Base-by-base conservation (phyloP, 2,888 invertebrate species). In the Gandaritis pyraliata region DNA sequence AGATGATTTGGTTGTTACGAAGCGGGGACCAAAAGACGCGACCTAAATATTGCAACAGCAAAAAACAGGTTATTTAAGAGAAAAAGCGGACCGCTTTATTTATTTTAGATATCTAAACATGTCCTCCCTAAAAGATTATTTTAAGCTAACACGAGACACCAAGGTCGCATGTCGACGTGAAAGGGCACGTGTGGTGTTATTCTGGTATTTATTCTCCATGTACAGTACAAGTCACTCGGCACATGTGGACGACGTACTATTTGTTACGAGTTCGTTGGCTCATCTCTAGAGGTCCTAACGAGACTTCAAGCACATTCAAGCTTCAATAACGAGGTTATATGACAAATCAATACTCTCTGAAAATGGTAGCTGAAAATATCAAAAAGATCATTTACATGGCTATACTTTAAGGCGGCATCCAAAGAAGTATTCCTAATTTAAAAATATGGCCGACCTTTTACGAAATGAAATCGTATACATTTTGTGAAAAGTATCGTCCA, bases 281-380 rank as follows among this genome's bases (percentile, higher is more conserved):
- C 48, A 30, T 41, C 58, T 57, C 29, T 43, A 41, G 47, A 46
- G 58, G 33, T 55, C 58, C 50, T 62, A 58, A 62, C 62, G 62
- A 63, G 54, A 47, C 51, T 49, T 46, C 49, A 36, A 59, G 49
- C 18, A 41, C 53, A 54, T 51, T 33, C 39, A 39, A 51, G 55
- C 46, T 59, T 18, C 58, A 50, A 55, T 63, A 63, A 55, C 58
- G 54, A 47, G 54, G 18, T 51, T 58, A 47, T 58, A 63, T 50
- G 43, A 54, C 54, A 50, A 49, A 55, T 50, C 55, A 47, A 63
- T 63, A 47, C 55, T 51, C 29, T 58, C 47, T 50, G 41, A 41
- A n/a, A 63, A 63, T 55, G 49, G 30, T 47, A 46, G 33, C 57
- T 58, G 62, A 54, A 58, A 65, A 58, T 61, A 58, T 61, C 52